A percentile compares a stretch with the other conserved stretches of the same genome.
These are phyloP conservation scores for Carcina quercana DNA, from an alignment of 2,888 invertebrate genomes.

Conservation along the genomic window DNA sequence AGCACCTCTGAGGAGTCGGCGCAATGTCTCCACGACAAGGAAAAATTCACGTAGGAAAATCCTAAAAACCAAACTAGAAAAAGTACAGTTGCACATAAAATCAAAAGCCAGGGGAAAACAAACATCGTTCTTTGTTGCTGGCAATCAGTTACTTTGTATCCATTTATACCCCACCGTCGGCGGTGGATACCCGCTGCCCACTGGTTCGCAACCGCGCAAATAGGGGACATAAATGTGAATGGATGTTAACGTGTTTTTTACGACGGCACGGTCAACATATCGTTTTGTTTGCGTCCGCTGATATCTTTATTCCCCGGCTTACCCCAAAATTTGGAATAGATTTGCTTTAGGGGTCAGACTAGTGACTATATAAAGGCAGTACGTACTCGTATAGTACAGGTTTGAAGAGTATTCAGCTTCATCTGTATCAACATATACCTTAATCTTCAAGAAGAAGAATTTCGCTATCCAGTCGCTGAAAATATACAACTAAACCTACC, in stretches of 20 bases:
- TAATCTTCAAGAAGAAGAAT: no score
- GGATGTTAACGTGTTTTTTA: conserved; percentile 75
- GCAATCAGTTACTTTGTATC: conserved; percentile 63
- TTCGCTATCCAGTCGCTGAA: no score
- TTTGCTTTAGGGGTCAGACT: no score
- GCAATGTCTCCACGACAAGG: no score
- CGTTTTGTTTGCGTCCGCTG: conserved; percentile 66
- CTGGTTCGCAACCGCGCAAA: conserved; percentile 53
- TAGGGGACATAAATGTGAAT: conserved; percentile 70
- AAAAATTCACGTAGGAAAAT: no score
- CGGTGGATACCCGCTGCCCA: conserved; percentile 40
- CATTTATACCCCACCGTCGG: conserved; percentile 7
- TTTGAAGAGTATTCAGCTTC: no score
- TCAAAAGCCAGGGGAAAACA: conserved; percentile 22
- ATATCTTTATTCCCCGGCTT: conserved; percentile 60
- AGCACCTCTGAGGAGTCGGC: conserved; percentile 44
- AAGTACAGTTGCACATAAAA: not conserved
- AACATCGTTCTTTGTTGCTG: conserved; percentile 40
- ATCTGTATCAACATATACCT: no score
- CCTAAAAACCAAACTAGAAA: no score
- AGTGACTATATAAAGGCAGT: no score
- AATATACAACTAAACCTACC: no score
- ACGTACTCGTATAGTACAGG: no score
- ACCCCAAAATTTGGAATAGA: conserved; percentile 45
- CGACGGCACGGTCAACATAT: conserved; percentile 63